A percentile compares a stretch with the other conserved stretches of the same genome.
phyloP scores from a whole-genome alignment of 2,888 invertebrate species.

The Leptinotarsa rubiginosa region DNA sequence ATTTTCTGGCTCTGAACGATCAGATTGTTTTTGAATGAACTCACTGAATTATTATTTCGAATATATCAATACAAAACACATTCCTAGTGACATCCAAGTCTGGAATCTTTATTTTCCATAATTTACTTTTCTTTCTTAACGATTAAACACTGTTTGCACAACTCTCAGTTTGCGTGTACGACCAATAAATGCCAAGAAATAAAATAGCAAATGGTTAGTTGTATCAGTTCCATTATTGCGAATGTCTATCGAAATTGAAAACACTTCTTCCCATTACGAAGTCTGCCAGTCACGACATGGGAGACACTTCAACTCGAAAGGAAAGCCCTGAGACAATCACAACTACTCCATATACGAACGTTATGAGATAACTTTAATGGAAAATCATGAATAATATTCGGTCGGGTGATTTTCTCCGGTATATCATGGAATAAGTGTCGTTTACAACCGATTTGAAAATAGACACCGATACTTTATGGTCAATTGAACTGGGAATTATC shows the following conservation, averaged over 20 bases:
- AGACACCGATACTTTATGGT: constrained; percentile 6
- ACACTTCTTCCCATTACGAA: neutral
- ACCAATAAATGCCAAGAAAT: neutral
- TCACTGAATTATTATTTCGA: too few species aligned
- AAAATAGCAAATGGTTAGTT: neutral
- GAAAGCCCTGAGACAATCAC: neutral
- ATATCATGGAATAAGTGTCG: constrained; percentile 10
- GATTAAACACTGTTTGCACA: too few species aligned
- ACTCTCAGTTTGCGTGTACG: too few species aligned
- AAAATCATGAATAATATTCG: constrained; percentile 11
- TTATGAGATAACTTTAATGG: constrained; percentile 7
- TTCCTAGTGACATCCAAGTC: too few species aligned
- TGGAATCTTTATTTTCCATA: too few species aligned
- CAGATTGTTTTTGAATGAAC: too few species aligned
- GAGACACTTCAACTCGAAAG: neutral
- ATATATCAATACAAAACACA: too few species aligned
- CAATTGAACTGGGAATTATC: neutral
- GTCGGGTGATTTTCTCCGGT: neutral
- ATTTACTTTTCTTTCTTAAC: too few species aligned
- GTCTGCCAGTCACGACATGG: neutral
- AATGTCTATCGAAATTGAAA: neutral
- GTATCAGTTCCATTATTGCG: neutral
- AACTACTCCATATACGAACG: neutral
- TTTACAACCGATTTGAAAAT: constrained; percentile 8
- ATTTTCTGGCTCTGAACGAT: too few species aligned